A percentile compares a stretch with the other conserved stretches of the same genome.
phyloP scores from a whole-genome alignment of 2,113 vertebrate genomes.

The Chauna torquata region DNA sequence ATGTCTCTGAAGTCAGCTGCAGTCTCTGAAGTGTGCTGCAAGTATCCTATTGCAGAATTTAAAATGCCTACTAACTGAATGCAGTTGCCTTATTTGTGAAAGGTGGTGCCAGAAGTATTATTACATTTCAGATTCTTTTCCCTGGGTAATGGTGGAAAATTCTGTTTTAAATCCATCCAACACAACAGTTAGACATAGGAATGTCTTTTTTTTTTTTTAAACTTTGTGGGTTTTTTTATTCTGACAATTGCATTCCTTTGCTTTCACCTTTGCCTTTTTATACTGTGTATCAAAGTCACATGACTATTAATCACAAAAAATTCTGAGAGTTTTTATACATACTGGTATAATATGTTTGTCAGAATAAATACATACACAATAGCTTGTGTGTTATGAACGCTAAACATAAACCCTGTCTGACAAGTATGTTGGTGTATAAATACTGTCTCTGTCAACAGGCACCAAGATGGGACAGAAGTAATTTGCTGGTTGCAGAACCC shows the following conservation, averaged over 20 bases:
- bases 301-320: neutral
- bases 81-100: slow-evolving; percentile 65
- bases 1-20: slow-evolving; percentile 70
- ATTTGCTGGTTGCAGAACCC: neutral
- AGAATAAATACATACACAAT: neutral
- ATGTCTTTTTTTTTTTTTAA: neutral
- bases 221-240: too few species aligned
- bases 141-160: slow-evolving; percentile 60
- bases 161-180: slow-evolving; percentile 67
- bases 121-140: slow-evolving; percentile 73
- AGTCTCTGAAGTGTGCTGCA: slow-evolving; percentile 66
- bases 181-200: slow-evolving; percentile 35
- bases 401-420: neutral
- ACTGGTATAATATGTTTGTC: neutral
- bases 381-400: accelerated
- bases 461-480: neutral
- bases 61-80: slow-evolving; percentile 67
- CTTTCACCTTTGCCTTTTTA: slow-evolving; percentile 15
- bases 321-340: neutral
- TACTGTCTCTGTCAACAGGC: neutral
- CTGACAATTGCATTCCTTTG: neutral
- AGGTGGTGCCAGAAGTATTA: slow-evolving; percentile 77
- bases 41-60: slow-evolving; percentile 72
- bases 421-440: neutral
- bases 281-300: neutral